These are phyloP conservation scores for Tigriopus japonicus DNA, from an alignment of 1,140 invertebrate species.

Conservation along the genomic window DNA sequence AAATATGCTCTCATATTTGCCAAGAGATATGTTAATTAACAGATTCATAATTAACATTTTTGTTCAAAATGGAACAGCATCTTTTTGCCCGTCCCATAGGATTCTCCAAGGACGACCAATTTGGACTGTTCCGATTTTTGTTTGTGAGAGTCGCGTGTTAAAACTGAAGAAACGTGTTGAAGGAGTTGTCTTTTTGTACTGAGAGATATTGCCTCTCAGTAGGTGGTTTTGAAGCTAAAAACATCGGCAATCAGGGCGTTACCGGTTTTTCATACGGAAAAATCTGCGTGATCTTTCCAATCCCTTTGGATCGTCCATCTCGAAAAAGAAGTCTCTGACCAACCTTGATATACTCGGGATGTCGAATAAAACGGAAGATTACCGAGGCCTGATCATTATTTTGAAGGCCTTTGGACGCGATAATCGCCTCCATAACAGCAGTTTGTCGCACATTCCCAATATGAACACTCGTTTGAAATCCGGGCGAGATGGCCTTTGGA, in stretches of 20 bases:
- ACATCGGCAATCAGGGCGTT: too few species aligned
- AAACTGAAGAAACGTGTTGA: too few species aligned
- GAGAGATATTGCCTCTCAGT: too few species aligned
- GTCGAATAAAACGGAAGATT: conserved; percentile 64
- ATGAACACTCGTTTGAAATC: conserved; percentile 84
- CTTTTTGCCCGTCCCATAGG: too few species aligned
- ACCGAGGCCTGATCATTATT: conserved; percentile 68
- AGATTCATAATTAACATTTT: background rate
- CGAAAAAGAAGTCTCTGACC: conserved; percentile 61
- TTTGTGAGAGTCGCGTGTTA: too few species aligned
- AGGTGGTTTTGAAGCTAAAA: too few species aligned
- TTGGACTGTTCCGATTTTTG: too few species aligned
- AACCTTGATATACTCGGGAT: conserved; percentile 77
- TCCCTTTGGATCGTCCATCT: conserved; percentile 68
- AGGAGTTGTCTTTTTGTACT: too few species aligned
- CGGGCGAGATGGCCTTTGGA: conserved; percentile 54
- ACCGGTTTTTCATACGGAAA: conserved; percentile 33
- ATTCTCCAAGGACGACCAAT: too few species aligned
- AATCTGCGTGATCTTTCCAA: conserved; percentile 71
- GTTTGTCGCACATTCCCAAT: conserved; percentile 88
- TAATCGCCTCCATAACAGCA: conserved; percentile 54
- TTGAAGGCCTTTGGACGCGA: conserved; percentile 35
- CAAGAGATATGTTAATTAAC: background rate
- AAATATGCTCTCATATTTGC: background rate
- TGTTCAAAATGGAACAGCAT: too few species aligned